These are phyloP conservation scores for Astropecten irregularis DNA, from an alignment of 53 echinoderm and acorn worm species.

Conservation along the genomic window DNA sequence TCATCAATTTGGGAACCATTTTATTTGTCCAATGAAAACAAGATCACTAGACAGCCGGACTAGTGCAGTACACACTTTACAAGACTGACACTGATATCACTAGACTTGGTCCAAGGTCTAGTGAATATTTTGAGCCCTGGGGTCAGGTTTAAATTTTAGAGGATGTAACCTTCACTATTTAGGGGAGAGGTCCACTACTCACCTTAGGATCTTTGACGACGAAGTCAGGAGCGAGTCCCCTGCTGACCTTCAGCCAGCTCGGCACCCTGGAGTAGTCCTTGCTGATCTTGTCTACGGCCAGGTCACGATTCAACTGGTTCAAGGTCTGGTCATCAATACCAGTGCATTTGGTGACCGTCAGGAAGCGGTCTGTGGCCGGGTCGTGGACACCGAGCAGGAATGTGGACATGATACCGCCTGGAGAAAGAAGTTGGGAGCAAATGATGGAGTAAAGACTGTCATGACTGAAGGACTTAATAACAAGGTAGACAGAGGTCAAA, in stretches of 20 bases:
- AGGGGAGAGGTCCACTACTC: not conserved
- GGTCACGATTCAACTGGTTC: slow-evolving; percentile 78
- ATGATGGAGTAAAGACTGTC: not conserved
- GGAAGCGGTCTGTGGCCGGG: slow-evolving; percentile 65
- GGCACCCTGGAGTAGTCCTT: slow-evolving; percentile 84
- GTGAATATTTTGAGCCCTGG: too few species aligned
- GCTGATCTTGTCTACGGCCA: slow-evolving; percentile 85
- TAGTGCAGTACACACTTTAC: too few species aligned
- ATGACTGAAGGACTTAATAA: too few species aligned
- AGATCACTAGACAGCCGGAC: too few species aligned
- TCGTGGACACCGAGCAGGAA: slow-evolving; percentile 92
- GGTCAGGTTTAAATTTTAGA: too few species aligned
- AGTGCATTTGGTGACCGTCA: slow-evolving; percentile 96
- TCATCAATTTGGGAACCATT: too few species aligned
- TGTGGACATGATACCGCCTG: slow-evolving; percentile 99
- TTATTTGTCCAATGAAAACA: too few species aligned
- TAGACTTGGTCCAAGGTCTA: too few species aligned
- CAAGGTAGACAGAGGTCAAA: too few species aligned
- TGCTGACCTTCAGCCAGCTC: slow-evolving; percentile 81
- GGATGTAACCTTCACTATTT: too few species aligned
- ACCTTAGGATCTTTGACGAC: slow-evolving; percentile 96
- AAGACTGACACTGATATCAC: too few species aligned
- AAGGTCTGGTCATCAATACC: slow-evolving; percentile 92
- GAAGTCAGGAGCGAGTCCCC: slow-evolving; percentile 88
- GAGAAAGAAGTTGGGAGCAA: too few species aligned